Conservation (phyloP, 2,888 invertebrate species). For the Diaphora mendica region DNA sequence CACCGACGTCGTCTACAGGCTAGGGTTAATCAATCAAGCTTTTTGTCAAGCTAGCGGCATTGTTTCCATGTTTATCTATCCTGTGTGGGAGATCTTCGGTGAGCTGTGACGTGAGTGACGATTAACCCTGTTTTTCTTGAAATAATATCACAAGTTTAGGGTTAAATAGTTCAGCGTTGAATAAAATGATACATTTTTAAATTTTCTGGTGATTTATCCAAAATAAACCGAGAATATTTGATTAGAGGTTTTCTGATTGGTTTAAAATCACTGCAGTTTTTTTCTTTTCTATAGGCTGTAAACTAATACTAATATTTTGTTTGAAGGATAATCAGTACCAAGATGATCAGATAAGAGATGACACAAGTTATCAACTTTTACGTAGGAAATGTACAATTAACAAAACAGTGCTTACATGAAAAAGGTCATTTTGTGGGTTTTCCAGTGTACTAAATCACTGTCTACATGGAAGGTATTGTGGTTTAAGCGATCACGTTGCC, state of each 20-base stretch:
- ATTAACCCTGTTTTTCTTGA: slow-evolving; percentile 26
- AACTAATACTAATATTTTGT: neutral
- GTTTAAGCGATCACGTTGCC: too few relatives aligned
- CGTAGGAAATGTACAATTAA: too few relatives aligned
- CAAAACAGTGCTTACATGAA: too few relatives aligned
- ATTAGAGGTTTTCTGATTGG: too few relatives aligned
- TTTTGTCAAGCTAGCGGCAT: slow-evolving; percentile 57
- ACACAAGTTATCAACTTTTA: too few relatives aligned
- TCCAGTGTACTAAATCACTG: too few relatives aligned
- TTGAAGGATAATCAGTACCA: too few relatives aligned
- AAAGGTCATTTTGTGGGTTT: too few relatives aligned
- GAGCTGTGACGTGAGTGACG: slow-evolving; percentile 44
- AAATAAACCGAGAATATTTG: neutral
- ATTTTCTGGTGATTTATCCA: neutral
- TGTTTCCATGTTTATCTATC: slow-evolving; percentile 54
- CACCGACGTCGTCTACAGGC: slow-evolving; percentile 47
- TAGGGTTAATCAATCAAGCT: slow-evolving; percentile 62
- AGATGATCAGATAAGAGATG: too few relatives aligned
- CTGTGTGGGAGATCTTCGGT: slow-evolving; percentile 29
- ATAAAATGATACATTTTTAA: neutral
- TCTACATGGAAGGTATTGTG: too few relatives aligned
- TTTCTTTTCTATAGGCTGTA: neutral
- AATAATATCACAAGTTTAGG: slow-evolving; percentile 11
- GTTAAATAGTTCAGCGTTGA: neutral
- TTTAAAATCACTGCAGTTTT: too few relatives aligned